Conservation (phyloP, 2,888 invertebrate species). For the Stictocephala bisonia region DNA sequence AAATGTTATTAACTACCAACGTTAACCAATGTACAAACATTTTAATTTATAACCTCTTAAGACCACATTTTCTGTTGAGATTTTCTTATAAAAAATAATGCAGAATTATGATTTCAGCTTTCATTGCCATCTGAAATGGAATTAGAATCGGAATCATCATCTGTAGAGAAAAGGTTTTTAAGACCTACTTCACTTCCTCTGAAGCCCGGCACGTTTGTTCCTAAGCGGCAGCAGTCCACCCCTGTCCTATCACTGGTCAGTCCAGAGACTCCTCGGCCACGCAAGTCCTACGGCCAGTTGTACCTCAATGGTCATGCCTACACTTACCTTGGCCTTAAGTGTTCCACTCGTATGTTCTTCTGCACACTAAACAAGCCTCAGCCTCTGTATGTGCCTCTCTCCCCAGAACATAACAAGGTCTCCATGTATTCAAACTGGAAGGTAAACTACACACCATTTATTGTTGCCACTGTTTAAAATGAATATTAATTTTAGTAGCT, state of each 20-base stretch:
- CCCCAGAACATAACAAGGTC: conserved; percentile 84
- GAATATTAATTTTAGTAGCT: no score
- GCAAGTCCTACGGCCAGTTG: conserved; percentile 89
- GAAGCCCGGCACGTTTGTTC: conserved; percentile 85
- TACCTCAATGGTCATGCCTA: conserved; percentile 92
- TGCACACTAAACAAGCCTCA: conserved; percentile 94
- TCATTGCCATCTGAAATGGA: no score
- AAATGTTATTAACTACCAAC: no score
- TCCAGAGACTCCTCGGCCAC: conserved; percentile 91
- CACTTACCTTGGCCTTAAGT: conserved; percentile 90
- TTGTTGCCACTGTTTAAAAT: no score
- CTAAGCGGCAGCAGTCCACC: conserved; percentile 84
- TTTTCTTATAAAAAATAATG: no score
- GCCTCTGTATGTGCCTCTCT: conserved; percentile 85
- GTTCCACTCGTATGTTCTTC: conserved; percentile 90
- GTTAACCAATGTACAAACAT: no score
- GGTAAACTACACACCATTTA: no score
- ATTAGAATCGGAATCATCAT: not conserved
- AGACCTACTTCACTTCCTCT: conserved; percentile 85
- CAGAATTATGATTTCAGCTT: no score
- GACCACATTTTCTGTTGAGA: no score
- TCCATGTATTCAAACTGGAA: conserved; percentile 99
- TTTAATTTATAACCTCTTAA: no score
- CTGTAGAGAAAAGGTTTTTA: conserved; percentile 64
- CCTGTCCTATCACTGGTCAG: conserved; percentile 87